Base-by-base conservation (phyloP, 2,113 vertebrate genomes). In the Amblyopsis rosae region DNA sequence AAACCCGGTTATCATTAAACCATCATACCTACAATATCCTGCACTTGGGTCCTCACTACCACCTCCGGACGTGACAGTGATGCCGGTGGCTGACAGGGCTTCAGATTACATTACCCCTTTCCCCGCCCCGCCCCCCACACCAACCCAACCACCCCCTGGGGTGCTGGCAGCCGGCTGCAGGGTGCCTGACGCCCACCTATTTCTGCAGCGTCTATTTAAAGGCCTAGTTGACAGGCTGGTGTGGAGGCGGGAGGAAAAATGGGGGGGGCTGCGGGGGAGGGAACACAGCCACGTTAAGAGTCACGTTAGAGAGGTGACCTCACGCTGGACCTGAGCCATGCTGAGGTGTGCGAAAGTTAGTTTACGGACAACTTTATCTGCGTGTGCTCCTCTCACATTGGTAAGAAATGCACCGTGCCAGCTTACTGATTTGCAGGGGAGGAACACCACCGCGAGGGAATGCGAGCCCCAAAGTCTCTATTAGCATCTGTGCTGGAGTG, bases 151-250 rank as follows among this genome's bases (percentile, higher is more conserved):
- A 32, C 72, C 61, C 65, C 55, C 12, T 0, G 9, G n/a, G 49
- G 55, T 66, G 76, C 70, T 64, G 70, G 70, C 63, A 65, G 76
- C 69, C 79, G 76, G 70, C 61, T 32, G 69, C 76, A 76, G 41
- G 80, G 80, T 62, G 78, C 81, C 89, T 90, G 89, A 90, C 85
- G 81, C 86, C 84, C 86, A 65, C 82, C 89, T 91, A 91, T 92
- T 92, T 92, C 85, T 83, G 84, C 82, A 79, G 72, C 26, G 3
- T 82, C 89, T 93, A 92, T 93, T 93, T 92, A 89, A 90, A 90
- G 86, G 73, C 46, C 65, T 74, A 69, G 88, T 58, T 90, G 88
- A 84, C 83, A 87, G 82, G 80, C 50, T 17, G 62, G 49, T 46
- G 33, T 50, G 67, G 68, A 26, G 49, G 67, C 62, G 41, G 65